Percentiles rank a stretch among this genome's conserved stretches.
phyloP scores from a whole-genome alignment of 2,888 invertebrate genomes.

The Bimastos eiseni region DNA sequence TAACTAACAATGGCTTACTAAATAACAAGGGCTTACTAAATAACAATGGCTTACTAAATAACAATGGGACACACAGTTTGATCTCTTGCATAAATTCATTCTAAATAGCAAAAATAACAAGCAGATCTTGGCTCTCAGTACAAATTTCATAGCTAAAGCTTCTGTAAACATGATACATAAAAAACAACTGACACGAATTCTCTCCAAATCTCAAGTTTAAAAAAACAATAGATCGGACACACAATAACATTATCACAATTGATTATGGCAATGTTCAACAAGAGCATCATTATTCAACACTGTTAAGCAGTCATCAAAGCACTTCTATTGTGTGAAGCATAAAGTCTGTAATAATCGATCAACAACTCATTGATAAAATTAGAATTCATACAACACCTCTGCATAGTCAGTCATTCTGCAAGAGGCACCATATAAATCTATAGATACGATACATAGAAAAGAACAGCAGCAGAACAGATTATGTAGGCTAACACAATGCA shows the following conservation, averaged over 20 bases:
- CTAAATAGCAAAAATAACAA: neutral
- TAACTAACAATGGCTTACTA: no score
- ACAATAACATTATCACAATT: neutral
- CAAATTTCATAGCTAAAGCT: neutral
- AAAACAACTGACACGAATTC: neutral
- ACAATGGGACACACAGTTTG: neutral
- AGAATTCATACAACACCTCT: no score
- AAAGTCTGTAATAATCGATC: neutral
- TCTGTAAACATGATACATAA: neutral
- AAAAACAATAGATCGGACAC: neutral
- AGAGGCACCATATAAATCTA: no score
- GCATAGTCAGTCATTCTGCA: no score
- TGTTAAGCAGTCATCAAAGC: neutral
- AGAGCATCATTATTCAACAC: neutral
- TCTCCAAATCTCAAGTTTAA: neutral
- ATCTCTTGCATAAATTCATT: neutral
- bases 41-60: no score
- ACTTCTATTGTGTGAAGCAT: neutral
- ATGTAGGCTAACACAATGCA: neutral
- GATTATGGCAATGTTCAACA: conserved; percentile 13
- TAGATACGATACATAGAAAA: neutral
- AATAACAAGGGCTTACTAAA: no score
- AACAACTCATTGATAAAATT: neutral
- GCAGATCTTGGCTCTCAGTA: neutral
- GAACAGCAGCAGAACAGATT: neutral